Percentiles rank a stretch among this genome's conserved stretches.
These are phyloP conservation scores for Podargus strigoides DNA, from an alignment of 2,797 vertebrate genomes.

Conservation along the genomic window DNA sequence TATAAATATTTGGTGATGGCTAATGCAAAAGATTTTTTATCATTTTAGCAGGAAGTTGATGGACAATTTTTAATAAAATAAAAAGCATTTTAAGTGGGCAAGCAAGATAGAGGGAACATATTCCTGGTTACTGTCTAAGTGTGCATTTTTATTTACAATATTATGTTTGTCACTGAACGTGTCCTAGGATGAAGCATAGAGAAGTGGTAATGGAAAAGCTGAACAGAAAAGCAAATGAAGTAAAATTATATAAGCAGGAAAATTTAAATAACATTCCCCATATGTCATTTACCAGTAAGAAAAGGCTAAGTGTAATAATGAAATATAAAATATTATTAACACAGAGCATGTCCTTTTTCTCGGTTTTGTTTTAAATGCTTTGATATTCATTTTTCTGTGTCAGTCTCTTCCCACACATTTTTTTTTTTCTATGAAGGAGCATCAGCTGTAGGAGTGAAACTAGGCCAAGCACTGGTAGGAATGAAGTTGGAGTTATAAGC, in stretches of 20 bases:
- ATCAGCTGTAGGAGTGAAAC: background rate
- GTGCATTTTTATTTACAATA: background rate
- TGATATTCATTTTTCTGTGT: background rate
- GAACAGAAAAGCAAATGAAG: background rate
- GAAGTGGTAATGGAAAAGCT: background rate
- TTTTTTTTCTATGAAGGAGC: background rate
- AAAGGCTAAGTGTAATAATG: background rate
- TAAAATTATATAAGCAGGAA: background rate
- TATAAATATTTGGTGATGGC: too few species aligned
- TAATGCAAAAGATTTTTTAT: background rate
- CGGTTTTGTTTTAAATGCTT: background rate
- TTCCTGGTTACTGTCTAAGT: too few species aligned
- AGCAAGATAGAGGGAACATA: background rate
- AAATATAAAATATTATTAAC: background rate
- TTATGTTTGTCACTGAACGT: background rate
- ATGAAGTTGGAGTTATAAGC: background rate
- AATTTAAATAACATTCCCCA: background rate
- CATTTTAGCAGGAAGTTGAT: background rate
- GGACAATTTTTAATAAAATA: background rate
- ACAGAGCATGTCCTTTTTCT: background rate
- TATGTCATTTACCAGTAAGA: background rate
- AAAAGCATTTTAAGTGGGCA: background rate
- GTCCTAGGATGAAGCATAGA: background rate
- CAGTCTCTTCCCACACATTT: background rate
- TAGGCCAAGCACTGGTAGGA: background rate